Base-by-base conservation (phyloP, 1,140 invertebrate species). In the Patella vulgata region DNA sequence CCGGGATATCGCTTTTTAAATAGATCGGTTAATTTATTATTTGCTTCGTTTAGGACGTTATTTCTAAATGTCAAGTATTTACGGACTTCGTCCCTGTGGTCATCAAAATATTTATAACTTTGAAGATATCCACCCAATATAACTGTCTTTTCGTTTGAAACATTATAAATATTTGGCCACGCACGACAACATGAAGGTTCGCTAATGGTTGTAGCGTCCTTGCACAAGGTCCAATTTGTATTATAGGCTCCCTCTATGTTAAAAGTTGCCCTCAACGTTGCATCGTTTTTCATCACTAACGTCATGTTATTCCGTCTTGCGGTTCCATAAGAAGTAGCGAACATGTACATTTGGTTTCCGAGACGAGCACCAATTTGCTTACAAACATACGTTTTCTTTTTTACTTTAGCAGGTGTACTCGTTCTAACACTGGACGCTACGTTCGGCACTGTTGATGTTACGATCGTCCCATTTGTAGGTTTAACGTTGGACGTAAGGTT, bases 21-120 rank as follows among this genome's bases (percentile, higher is more conserved):
- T 25, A 51, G 39, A 14, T n/a, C 36, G 14, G 19, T 40, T 3
- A 60, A 31, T 23, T 46, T 43, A 23, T 30, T 21, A 5, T 9
- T 19, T 1, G 63, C 63, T 44, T 48, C 59, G 0, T 25, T 11
- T 43, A 51, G 23, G 12, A 66, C 39, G 25, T 31, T 25, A 2
- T 40, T 21, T 33, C 31, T 51, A 43, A 70, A 70, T 8, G 36
- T 30, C 50, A 60, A 66, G 19, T 66, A 63, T 25, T 44, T n/a
- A 27, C 59, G 31, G 12, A 66, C 31, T 21, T 65, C 57, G 46
- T 62, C 33, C 36, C 64, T 54, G n/a, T 57, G 30, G 23, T 64
- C 17, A 8, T 50, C 19, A 39, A 73, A 73, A 53, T 73, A 73
- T 59, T 71, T 65, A 48, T 61, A 73, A n/a, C 68, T 70, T 36